Evolutionary conservation across 1,140 invertebrate genomes (phyloP).

Genomic region (Scylla paramamosain): DNA sequence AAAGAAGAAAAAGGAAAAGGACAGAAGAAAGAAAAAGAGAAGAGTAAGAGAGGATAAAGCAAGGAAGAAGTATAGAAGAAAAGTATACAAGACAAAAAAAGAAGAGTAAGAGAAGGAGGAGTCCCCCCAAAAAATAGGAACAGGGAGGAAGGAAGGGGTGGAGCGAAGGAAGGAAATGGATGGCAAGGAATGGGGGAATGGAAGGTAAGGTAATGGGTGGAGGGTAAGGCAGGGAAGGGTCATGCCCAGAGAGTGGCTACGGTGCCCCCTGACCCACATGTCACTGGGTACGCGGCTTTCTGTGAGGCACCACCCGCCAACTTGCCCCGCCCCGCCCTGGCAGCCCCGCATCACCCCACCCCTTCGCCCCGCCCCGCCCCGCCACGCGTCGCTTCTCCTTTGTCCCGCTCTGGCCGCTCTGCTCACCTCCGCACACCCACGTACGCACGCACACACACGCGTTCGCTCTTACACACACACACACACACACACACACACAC

Average conservation of each 20-base stretch:
- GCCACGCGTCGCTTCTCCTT: neutral
- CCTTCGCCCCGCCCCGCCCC: neutral
- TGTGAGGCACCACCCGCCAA: too few species aligned
- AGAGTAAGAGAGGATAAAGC: too few species aligned
- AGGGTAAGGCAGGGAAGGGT: neutral
- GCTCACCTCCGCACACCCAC: neutral
- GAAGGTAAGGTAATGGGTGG: neutral
- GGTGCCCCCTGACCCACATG: conserved; percentile 8
- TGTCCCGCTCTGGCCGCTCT: neutral
- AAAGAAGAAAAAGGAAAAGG: too few species aligned
- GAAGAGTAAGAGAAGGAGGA: too few species aligned
- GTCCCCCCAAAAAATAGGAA: too few species aligned
- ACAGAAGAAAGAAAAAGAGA: too few species aligned
- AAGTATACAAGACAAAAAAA: too few species aligned
- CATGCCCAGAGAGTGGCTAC: neutral
- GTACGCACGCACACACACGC: neutral
- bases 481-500: conserved; percentile 19
- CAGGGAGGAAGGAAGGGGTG: too few species aligned
- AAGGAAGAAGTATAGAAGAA: too few species aligned
- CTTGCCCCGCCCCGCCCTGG: neutral
- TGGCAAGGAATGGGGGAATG: too few species aligned
- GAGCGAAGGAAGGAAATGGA: too few species aligned
- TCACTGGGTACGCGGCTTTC: neutral
- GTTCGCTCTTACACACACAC: neutral
- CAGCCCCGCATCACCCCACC: too few species aligned